phyloP scores from a whole-genome alignment of 2,113 vertebrate genomes.

The Ptychochromis oligacanthus region DNA sequence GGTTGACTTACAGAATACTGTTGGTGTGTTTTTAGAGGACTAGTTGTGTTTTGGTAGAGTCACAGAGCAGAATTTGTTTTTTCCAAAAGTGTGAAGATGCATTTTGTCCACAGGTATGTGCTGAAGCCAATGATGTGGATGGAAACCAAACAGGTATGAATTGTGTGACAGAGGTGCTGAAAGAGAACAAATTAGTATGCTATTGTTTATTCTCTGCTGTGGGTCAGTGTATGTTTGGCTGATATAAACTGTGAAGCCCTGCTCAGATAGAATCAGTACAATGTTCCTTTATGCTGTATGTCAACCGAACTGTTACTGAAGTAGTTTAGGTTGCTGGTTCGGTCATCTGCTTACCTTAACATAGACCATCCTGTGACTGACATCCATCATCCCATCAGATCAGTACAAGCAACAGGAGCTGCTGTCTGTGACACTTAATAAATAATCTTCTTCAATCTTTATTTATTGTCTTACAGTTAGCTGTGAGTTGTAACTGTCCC shows the following conservation, averaged over 20 bases:
- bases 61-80: not conserved
- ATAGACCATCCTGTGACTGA: not conserved
- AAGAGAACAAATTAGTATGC: not conserved
- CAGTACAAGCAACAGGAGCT: not conserved
- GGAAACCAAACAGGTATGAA: conserved; percentile 67
- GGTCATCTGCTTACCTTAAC: not conserved
- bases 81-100: conserved; percentile 55
- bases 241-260: not conserved
- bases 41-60: not conserved
- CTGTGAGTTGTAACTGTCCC: conserved; percentile 61
- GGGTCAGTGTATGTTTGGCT: not conserved
- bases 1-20: not conserved
- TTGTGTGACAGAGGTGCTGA: not conserved
- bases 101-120: conserved; percentile 19
- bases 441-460: conserved; percentile 27
- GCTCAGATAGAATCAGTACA: not conserved
- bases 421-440: not conserved
- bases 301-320: not conserved
- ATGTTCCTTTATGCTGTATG: not conserved
- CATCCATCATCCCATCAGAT: not conserved
- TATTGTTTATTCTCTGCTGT: not conserved
- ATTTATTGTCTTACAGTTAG: conserved; percentile 58
- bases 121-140: conserved; percentile 64
- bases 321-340: not conserved
- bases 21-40: not conserved